Evolutionary conservation across 1,140 invertebrate genomes (phyloP).

Genomic region (Cherax destructor): DNA sequence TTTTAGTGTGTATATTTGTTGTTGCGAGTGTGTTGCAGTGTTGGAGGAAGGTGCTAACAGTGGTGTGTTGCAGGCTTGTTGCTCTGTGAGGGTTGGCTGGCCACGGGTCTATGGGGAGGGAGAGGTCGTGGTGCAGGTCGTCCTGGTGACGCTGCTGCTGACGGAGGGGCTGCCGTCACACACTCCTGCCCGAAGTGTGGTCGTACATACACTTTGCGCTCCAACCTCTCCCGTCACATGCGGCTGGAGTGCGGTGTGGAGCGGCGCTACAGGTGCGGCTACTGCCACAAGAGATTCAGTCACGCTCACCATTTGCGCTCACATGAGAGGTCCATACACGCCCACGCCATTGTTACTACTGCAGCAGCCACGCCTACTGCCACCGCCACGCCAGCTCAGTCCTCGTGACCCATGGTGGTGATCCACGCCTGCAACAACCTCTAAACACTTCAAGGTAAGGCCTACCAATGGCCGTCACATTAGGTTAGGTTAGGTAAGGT

Average conservation of each 20-base stretch:
- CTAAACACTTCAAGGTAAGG: not conserved
- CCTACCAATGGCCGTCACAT: too few relatives aligned
- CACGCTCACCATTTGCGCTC: constrained; percentile 67
- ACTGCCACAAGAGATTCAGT: constrained; percentile 64
- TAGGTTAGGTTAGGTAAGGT: too few relatives aligned
- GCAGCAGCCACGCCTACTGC: constrained; percentile 23
- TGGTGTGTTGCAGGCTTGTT: constrained; percentile 48
- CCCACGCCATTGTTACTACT: constrained; percentile 14
- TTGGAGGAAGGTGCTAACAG: not conserved
- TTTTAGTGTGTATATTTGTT: not conserved
- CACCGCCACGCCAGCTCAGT: constrained; percentile 11
- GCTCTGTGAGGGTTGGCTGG: constrained; percentile 62
- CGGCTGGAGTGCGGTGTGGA: constrained; percentile 85
- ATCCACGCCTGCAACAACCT: not conserved
- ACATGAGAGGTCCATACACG: constrained; percentile 64
- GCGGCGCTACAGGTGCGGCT: constrained; percentile 53
- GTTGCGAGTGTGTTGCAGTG: not conserved
- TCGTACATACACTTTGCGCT: constrained; percentile 81
- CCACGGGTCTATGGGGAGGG: constrained; percentile 54
- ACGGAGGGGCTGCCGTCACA: not conserved
- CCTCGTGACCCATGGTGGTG: constrained; percentile 9
- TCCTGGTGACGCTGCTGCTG: not conserved
- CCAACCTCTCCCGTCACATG: constrained; percentile 83
- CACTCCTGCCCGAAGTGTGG: constrained; percentile 79
- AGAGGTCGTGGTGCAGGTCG: not conserved